These are phyloP conservation scores for Clistopyga incitator DNA, from an alignment of 2,888 invertebrate species.

Conservation along the genomic window DNA sequence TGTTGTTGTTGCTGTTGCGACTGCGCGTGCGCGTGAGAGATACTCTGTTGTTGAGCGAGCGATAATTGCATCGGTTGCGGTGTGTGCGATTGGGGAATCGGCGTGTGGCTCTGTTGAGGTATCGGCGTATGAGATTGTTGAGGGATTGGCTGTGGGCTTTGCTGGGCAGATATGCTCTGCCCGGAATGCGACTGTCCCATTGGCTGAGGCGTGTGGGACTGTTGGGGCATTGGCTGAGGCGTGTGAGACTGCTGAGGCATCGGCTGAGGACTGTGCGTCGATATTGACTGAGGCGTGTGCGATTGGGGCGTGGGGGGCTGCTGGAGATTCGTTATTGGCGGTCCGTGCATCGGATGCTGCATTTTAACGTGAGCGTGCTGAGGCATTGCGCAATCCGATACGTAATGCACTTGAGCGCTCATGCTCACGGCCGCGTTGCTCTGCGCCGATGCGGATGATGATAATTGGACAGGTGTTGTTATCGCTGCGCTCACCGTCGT, in stretches of 20 bases:
- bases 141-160: conserved; percentile 79
- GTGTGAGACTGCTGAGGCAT: conserved; percentile 80
- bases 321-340: conserved; percentile 82
- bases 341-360: conserved; percentile 82
- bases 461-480: conserved; percentile 76
- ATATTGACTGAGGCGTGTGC: conserved; percentile 79
- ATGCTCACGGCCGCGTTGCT: conserved; percentile 75
- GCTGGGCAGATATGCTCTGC: conserved; percentile 79
- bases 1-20: conserved; percentile 74
- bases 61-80: conserved; percentile 81
- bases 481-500: conserved; percentile 73
- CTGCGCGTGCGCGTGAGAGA: conserved; percentile 77
- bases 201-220: conserved; percentile 80
- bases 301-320: conserved; percentile 84
- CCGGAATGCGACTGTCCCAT: conserved; percentile 79
- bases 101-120: conserved; percentile 78
- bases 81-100: conserved; percentile 78
- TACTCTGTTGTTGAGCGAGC: conserved; percentile 78
- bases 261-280: conserved; percentile 79
- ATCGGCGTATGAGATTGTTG: conserved; percentile 80
- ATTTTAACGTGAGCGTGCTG: conserved; percentile 86
- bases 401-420: conserved; percentile 84
- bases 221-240: conserved; percentile 80
- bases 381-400: conserved; percentile 89
- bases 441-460: conserved; percentile 66